These are phyloP conservation scores for Polyommatus icarus DNA, from an alignment of 2,888 invertebrate species.

Conservation along the genomic window DNA sequence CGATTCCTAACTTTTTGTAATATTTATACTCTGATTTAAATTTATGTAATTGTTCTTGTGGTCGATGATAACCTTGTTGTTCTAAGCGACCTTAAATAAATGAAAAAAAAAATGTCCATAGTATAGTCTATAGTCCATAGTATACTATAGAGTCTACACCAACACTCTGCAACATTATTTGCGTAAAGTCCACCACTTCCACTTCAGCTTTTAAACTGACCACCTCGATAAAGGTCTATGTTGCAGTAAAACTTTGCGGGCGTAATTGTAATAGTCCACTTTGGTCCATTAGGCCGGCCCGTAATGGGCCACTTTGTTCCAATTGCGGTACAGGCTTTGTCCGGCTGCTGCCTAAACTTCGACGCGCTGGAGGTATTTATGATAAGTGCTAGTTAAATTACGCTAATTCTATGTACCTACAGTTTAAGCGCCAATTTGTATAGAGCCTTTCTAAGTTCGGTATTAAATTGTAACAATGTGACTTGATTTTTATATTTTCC, in stretches of 20 bases:
- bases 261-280: slow-evolving; percentile 68
- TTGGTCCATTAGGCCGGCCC: slow-evolving; percentile 58
- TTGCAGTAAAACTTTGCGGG: slow-evolving; percentile 58
- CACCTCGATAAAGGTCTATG: slow-evolving; percentile 21
- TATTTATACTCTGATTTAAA: too few relatives aligned
- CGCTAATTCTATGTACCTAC: background rate
- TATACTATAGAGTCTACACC: too few relatives aligned
- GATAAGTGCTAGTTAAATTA: background rate
- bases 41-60: too few relatives aligned
- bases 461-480: background rate
- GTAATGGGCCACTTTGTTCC: slow-evolving; percentile 46
- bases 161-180: background rate
- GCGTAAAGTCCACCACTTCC: background rate
- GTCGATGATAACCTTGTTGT: too few relatives aligned
- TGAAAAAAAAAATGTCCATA: too few relatives aligned
- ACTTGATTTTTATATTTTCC: too few relatives aligned
- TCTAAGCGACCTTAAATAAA: too few relatives aligned
- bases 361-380: background rate
- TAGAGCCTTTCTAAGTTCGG: background rate
- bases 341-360: slow-evolving; percentile 9
- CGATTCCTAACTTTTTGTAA: too few relatives aligned
- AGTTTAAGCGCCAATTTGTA: background rate
- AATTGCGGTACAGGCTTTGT: slow-evolving; percentile 36
- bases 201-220: background rate
- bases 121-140: too few relatives aligned